A percentile compares a stretch with the other conserved stretches of the same genome.
Conservation (phyloP, 1,140 invertebrate species). For the Pseudomyrmex concolor region DNA sequence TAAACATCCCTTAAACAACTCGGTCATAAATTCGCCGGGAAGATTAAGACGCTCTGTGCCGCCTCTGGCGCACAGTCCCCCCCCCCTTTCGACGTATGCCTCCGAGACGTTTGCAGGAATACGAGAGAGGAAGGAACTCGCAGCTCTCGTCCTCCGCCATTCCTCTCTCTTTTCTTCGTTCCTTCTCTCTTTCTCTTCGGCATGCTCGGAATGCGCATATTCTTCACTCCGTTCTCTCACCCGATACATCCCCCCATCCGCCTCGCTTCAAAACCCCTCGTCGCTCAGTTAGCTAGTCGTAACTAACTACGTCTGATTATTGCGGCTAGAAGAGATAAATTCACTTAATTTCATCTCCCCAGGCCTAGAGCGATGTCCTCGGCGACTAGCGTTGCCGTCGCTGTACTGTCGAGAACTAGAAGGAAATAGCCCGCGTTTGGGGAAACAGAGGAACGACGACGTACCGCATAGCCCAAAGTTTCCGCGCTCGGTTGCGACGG, state of each 20-base stretch:
- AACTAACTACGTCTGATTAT: constrained; percentile 78
- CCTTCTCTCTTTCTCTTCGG: background rate
- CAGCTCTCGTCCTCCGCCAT: constrained; percentile 43
- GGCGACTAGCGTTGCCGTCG: constrained; percentile 12
- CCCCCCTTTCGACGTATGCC: constrained; percentile 51
- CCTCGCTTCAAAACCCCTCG: constrained; percentile 13
- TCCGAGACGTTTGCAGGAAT: constrained; percentile 35
- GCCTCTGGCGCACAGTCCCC: constrained; percentile 1
- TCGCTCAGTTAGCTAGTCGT: constrained; percentile 29
- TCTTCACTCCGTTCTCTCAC: constrained; percentile 28
- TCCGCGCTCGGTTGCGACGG: background rate
- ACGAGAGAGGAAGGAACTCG: constrained; percentile 41
- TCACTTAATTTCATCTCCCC: constrained; percentile 73
- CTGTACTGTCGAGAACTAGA: background rate
- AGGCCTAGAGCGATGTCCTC: constrained; percentile 47
- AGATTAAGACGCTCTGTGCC: constrained; percentile 75
- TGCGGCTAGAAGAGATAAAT: constrained; percentile 76
- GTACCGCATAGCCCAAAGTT: background rate
- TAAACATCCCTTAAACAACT: constrained; percentile 79
- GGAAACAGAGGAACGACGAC: constrained; percentile 25
- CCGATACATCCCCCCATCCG: too few species aligned
- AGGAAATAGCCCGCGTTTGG: constrained; percentile 48
- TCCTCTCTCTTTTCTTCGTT: constrained; percentile 28
- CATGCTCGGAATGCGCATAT: constrained; percentile 10
- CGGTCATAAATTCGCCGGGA: constrained; percentile 73